These are phyloP conservation scores for Pristionchus maxplancki DNA, from an alignment of 2,888 invertebrate species.

Conservation along the genomic window DNA sequence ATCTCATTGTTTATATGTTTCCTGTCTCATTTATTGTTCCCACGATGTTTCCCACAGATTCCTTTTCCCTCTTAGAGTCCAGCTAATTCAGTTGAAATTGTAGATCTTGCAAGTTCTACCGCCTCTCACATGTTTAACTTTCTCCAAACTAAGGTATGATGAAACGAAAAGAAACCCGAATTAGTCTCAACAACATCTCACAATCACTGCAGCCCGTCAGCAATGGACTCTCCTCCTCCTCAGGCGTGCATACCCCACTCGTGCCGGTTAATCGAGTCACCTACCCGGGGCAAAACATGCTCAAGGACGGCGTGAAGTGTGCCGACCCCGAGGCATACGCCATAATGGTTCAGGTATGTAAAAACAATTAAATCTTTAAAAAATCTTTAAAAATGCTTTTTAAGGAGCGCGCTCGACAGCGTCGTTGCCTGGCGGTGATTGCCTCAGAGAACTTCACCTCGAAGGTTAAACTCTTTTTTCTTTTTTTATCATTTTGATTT, in stretches of 20 bases:
- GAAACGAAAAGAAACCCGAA: too few species aligned
- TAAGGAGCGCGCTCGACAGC: slow-evolving; percentile 89
- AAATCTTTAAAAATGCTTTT: slow-evolving; percentile 36
- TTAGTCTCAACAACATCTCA: too few species aligned
- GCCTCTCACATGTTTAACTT: too few species aligned
- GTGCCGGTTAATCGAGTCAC: slow-evolving; percentile 21
- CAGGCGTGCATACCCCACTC: slow-evolving; percentile 34
- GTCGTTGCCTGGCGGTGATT: slow-evolving; percentile 92
- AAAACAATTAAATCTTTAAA: neutral
- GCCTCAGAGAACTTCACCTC: slow-evolving; percentile 87
- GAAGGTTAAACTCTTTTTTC: slow-evolving; percentile 60
- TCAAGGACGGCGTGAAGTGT: slow-evolving; percentile 81
- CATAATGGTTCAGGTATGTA: slow-evolving; percentile 84
- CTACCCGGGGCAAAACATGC: slow-evolving; percentile 62
- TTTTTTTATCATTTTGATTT: neutral
- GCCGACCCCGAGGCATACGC: slow-evolving; percentile 90
- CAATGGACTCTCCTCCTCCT: slow-evolving; percentile 13
- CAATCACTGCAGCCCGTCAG: slow-evolving; percentile 21
- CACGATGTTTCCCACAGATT: too few species aligned
- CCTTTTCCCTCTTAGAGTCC: too few species aligned
- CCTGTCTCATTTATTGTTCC: too few species aligned
- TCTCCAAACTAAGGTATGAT: too few species aligned
- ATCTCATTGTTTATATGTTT: too few species aligned
- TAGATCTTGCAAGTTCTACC: too few species aligned
- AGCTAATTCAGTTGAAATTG: too few species aligned